A percentile compares a stretch with the other conserved stretches of the same genome.
phyloP scores from a whole-genome alignment of 2,113 vertebrate species.

The Bubo scandiacus region DNA sequence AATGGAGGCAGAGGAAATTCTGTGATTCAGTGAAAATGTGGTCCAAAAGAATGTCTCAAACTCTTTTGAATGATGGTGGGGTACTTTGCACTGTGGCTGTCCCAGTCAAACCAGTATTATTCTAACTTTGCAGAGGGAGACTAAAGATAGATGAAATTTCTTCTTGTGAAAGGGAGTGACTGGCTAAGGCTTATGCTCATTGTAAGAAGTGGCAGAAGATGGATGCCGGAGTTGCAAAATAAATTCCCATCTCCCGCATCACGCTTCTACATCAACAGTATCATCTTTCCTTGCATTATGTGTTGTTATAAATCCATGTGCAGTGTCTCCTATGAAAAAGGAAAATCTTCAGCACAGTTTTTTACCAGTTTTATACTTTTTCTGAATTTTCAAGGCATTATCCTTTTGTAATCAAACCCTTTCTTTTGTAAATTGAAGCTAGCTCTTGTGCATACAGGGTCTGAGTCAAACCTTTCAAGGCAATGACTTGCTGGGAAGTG shows the following conservation, averaged over 20 bases:
- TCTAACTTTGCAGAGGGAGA: neutral
- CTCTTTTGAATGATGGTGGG: neutral
- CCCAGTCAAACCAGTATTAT: neutral
- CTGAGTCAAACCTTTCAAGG: neutral
- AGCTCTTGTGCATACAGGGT: neutral
- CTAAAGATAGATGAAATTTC: neutral
- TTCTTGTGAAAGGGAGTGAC: neutral
- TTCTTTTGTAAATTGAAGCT: constrained; percentile 10
- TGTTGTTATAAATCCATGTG: neutral
- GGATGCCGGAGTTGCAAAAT: neutral
- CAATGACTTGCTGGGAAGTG: accelerated
- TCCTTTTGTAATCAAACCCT: neutral
- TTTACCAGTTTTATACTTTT: constrained; percentile 21
- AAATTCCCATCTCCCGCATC: neutral
- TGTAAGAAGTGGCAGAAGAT: neutral
- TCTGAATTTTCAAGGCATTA: neutral
- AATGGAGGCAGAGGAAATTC: neutral
- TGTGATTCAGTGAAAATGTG: neutral
- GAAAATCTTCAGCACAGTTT: neutral
- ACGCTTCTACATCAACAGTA: neutral
- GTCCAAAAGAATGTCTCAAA: neutral
- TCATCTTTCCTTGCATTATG: neutral
- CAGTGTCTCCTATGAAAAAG: neutral
- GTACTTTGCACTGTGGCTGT: neutral
- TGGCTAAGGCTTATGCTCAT: neutral